Base-by-base conservation (phyloP, 2,797 vertebrate genomes). In the Cetoscarus ocellatus region DNA sequence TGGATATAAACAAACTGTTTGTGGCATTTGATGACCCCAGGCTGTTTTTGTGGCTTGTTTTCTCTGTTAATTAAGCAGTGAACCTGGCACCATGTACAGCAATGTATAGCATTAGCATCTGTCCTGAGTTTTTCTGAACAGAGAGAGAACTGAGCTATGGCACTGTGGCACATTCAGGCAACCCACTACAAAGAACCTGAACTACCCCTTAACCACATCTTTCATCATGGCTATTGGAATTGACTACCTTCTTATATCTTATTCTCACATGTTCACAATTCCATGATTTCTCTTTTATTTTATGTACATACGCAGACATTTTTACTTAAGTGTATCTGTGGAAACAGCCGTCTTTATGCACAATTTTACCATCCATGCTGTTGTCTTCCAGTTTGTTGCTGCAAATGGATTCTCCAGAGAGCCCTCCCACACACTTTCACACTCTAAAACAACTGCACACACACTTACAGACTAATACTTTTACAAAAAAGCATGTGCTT, bases 371-470 rank as follows among this genome's bases (percentile, higher is more conserved):
- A 75, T 52, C 47, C 56, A 55, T 53, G n/a, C 52, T 67, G 12
- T 44, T 14, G 12, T 73, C 52, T 55, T 67, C 18, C 62, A 35
- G 66, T 70, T 62, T 54, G 18, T 67, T 71, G 38, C 44, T 51
- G 64, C 57, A 66, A 77, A 80, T 76, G 60, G 56, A 65, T 72
- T 67, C 63, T 73, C 61, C 27, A 70, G 48, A 74, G 76, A 63
- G 50, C 18, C 18, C 48, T 57, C 61, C 53, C 53, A 54, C 69
- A 42, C 69, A 60, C 44, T 48, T 13, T 44, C 61, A 48, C 44
- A 7, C 51, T 60, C 54, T 44, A 38, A 34, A 27, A 42, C 45
- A 19, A 45, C 8, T 14, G 36, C 47, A 49, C 43, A 15, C 48
- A 54, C 11, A 42, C 54, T 12, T 35, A 17, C 3, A 3, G 38